Conservation (phyloP, 2,888 invertebrate genomes). For the Nemotelus pantherinus region DNA sequence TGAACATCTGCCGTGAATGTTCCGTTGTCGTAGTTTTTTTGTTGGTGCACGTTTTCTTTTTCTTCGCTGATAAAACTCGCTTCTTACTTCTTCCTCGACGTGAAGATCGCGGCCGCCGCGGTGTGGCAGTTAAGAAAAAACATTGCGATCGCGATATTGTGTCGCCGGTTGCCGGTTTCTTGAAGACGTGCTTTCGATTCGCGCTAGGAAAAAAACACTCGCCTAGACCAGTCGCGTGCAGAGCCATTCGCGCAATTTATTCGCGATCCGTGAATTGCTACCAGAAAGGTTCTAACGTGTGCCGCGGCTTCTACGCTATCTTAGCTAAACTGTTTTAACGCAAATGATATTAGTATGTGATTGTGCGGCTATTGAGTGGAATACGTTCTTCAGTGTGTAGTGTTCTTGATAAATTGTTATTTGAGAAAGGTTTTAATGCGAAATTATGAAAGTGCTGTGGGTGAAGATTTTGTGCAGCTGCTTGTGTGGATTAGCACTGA, state of each 20-base stretch:
- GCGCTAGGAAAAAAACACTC: slow-evolving; percentile 15
- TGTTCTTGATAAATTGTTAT: neutral
- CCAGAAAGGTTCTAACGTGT: slow-evolving; percentile 15
- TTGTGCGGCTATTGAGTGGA: neutral
- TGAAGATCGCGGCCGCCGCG: slow-evolving; percentile 27
- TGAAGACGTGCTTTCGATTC: slow-evolving; percentile 8
- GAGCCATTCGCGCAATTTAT: slow-evolving; percentile 28
- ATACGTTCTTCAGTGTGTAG: neutral
- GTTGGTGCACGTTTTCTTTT: slow-evolving; percentile 3
- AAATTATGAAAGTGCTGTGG: slow-evolving; percentile 42
- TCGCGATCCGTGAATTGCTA: slow-evolving; percentile 6
- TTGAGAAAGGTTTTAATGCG: neutral
- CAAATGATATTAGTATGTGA: neutral
- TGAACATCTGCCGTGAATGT: slow-evolving; percentile 43
- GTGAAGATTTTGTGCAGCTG: slow-evolving; percentile 28
- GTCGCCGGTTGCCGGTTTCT: slow-evolving; percentile 34
- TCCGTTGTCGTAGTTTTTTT: slow-evolving; percentile 28
- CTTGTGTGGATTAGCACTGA: slow-evolving; percentile 19
- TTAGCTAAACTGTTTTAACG: neutral
- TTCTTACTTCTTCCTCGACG: neutral
- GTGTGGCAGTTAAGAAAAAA: slow-evolving; percentile 23
- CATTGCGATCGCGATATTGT: slow-evolving; percentile 20
- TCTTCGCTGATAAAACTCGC: slow-evolving; percentile 25
- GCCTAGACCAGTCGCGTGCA: slow-evolving; percentile 33
- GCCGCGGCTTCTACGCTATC: neutral